Base-by-base conservation (phyloP, 37 sponge, comb jelly and placozoan species). In the Oscarella lobularis region DNA sequence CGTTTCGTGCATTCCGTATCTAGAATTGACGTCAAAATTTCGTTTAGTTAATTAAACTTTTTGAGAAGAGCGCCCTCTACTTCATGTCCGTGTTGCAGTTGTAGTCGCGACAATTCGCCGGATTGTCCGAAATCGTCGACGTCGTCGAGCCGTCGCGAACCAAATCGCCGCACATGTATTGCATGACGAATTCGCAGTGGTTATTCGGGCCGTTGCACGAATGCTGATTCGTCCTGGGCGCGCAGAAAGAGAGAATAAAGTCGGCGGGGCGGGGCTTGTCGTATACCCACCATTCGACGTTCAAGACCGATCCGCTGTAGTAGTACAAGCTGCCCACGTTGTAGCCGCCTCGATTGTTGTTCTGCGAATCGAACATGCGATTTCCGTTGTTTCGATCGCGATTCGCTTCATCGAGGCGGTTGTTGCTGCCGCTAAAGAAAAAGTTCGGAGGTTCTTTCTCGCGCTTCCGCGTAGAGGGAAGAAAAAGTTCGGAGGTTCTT, bases 271-370 rank as follows among this genome's bases (percentile, higher is more conserved):
- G n/a, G n/a, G n/a, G n/a, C n/a, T n/a, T n/a, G n/a, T n/a, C n/a
- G n/a, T n/a, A n/a, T n/a, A n/a, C n/a, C n/a, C n/a, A 78, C 99
- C 99, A 98, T 73, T 98, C 99, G 37, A 98, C 39, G 36, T 82
- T 31, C 4, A 98, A 85, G 33, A 77, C 76, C 0, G 92, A 92
- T 1, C 92, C 95, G 2, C 74, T 70, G 72, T 94, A 98, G 86
- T 98, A 98, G 81, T 91, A 88, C 38, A 94, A 75, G 71, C 88
- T 88, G 14, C 94, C 99, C 48, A 88, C 92, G 71, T 98, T 98
- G 84, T 98, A 98, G 37, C 99, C 99, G 30, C 95, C 92, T 77
- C 94, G 77, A 85, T 98, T 86, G 81, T 98, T 98, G 80, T 98
- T 98, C 87, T 98, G 94, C 0, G 99, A 98, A 76, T 98, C 92